Evolutionary conservation across 2,888 invertebrate genomes (phyloP).

Genomic region (Alviniconcha strummeri): DNA sequence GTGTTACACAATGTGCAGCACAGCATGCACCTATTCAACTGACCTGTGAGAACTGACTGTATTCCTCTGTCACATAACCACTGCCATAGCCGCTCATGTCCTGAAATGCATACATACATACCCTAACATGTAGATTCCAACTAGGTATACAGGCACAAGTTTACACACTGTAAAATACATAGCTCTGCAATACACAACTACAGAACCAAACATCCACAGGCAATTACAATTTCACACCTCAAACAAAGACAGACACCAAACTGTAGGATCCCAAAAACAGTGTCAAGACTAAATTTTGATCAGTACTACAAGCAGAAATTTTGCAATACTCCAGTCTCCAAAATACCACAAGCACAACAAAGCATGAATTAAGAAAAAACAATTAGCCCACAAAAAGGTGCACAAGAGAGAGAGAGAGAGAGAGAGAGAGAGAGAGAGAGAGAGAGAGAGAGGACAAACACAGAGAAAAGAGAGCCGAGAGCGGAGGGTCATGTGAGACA

Average conservation of each 20-base stretch:
- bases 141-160: background rate
- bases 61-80: slow-evolving; percentile 29
- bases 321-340: too few relatives aligned
- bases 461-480: background rate
- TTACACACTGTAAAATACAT: background rate
- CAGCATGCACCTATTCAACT: background rate
- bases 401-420: background rate
- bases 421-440: background rate
- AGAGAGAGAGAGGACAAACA: too few relatives aligned
- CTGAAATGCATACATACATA: slow-evolving; percentile 8
- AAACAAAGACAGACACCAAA: background rate
- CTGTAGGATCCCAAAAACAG: too few relatives aligned
- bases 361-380: background rate
- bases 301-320: too few relatives aligned
- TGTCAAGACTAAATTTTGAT: too few relatives aligned
- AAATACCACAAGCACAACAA: too few relatives aligned
- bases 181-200: background rate
- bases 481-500: background rate
- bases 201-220: background rate
- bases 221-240: background rate
- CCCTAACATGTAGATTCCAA: background rate
- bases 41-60: slow-evolving; percentile 34
- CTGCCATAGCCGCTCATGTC: slow-evolving; percentile 32
- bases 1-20: too few relatives aligned
- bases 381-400: background rate